Conservation (phyloP, 2,113 vertebrate species). For the Dasyornis broadbenti region DNA sequence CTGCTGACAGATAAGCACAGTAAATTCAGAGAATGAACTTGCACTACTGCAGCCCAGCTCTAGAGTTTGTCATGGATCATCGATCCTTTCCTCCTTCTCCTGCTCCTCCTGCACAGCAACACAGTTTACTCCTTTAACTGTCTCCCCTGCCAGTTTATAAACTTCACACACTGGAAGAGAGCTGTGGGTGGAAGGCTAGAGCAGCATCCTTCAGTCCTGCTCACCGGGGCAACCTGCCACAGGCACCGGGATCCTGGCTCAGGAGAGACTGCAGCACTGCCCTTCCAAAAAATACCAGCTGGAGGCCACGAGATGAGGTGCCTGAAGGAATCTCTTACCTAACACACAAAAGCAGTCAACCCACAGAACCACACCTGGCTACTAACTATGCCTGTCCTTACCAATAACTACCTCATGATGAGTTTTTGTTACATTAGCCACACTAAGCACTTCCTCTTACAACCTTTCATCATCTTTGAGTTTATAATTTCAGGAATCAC, state of each 20-base stretch:
- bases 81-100: not conserved
- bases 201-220: not conserved
- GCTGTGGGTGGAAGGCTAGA: fast-evolving
- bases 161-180: not conserved
- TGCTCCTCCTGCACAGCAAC: not conserved
- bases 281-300: not conserved
- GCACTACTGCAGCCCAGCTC: not conserved
- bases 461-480: not conserved
- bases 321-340: not conserved
- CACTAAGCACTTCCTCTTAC: not conserved
- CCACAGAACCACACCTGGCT: not conserved
- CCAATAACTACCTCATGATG: not conserved
- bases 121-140: not conserved
- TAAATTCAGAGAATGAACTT: not conserved
- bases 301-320: not conserved
- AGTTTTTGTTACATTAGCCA: not conserved
- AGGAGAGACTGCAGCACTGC: not conserved
- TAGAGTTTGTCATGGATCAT: not conserved
- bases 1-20: not conserved
- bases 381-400: not conserved
- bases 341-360: not conserved
- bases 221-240: fast-evolving
- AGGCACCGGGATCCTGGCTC: not conserved
- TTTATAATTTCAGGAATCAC: not conserved
- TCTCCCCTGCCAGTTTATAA: not conserved